phyloP scores from a whole-genome alignment of 1,140 invertebrate genomes.

The Mizuhopecten yessoensis region DNA sequence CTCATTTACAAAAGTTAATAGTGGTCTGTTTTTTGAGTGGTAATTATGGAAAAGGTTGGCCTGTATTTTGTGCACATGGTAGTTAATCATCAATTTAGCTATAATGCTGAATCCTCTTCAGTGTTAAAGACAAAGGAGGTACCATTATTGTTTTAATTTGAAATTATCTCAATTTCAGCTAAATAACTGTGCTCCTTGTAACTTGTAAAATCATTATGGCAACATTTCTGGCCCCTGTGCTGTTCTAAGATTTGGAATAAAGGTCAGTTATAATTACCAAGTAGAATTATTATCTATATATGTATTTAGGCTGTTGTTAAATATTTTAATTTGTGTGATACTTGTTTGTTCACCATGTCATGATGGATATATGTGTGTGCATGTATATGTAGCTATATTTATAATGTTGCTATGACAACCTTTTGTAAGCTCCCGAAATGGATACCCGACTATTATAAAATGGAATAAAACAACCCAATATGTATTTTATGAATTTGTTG shows the following conservation, averaged over 20 bases:
- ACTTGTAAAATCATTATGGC: too few relatives aligned
- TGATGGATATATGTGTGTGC: background rate
- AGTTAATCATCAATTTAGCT: too few relatives aligned
- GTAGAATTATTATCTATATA: background rate
- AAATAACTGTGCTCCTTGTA: too few relatives aligned
- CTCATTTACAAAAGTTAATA: too few relatives aligned
- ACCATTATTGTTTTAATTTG: too few relatives aligned
- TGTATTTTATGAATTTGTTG: background rate
- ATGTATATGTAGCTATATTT: background rate
- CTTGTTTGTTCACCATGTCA: background rate
- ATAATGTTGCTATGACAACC: constrained; percentile 23
- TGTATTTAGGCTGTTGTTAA: background rate
- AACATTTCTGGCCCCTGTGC: background rate
- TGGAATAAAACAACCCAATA: background rate
- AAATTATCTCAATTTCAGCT: too few relatives aligned
- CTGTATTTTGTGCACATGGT: too few relatives aligned
- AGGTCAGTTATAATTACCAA: background rate
- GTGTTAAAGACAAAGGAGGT: too few relatives aligned
- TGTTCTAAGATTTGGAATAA: too few relatives aligned
- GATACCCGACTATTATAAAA: background rate
- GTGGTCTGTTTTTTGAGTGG: too few relatives aligned
- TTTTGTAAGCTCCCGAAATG: constrained; percentile 9
- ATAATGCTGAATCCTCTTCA: too few relatives aligned
- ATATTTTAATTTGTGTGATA: background rate
- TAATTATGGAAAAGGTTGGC: too few relatives aligned